Percentiles rank a stretch among this genome's conserved stretches.
Conservation (phyloP, 2,888 invertebrate genomes). For the Acrobasis consociella region DNA sequence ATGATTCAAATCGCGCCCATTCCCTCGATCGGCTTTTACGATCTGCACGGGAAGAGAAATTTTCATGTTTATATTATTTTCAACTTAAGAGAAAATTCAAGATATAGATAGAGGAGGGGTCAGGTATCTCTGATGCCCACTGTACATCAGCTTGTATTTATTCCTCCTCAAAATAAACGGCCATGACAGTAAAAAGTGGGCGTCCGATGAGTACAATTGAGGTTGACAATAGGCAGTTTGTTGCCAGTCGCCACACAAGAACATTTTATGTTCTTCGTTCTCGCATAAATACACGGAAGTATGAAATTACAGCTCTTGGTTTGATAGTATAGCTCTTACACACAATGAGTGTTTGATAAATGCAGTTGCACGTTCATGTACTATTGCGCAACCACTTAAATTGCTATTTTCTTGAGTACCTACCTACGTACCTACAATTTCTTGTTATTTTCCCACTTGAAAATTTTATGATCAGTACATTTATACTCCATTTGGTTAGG, state of each 20-base stretch:
- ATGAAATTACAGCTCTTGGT: constrained; percentile 41
- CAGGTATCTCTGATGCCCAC: too few relatives aligned
- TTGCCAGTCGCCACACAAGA: constrained; percentile 1
- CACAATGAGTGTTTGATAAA: constrained; percentile 8
- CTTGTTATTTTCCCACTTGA: not conserved
- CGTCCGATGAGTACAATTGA: constrained; percentile 6
- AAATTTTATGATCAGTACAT: not conserved
- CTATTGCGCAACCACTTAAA: constrained; percentile 9
- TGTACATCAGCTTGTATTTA: not conserved
- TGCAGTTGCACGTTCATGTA: not conserved
- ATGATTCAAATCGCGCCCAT: too few relatives aligned
- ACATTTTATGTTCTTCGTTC: too few relatives aligned
- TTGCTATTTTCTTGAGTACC: not conserved
- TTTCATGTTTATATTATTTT: too few relatives aligned
- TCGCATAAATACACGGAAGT: constrained; percentile 36
- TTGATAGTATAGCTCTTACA: not conserved
- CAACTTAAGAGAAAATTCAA: too few relatives aligned
- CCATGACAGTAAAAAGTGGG: not conserved
- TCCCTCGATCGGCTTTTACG: too few relatives aligned
- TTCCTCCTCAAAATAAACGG: not conserved
- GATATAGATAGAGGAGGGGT: too few relatives aligned
- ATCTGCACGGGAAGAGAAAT: too few relatives aligned
- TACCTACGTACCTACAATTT: not conserved
- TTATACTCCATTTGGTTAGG: too few relatives aligned
- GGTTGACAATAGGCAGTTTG: constrained; percentile 26